Percentiles rank a stretch among this genome's conserved stretches.
Conservation (phyloP, 2,888 invertebrate species). For the Leptarthrus brevirostris region DNA sequence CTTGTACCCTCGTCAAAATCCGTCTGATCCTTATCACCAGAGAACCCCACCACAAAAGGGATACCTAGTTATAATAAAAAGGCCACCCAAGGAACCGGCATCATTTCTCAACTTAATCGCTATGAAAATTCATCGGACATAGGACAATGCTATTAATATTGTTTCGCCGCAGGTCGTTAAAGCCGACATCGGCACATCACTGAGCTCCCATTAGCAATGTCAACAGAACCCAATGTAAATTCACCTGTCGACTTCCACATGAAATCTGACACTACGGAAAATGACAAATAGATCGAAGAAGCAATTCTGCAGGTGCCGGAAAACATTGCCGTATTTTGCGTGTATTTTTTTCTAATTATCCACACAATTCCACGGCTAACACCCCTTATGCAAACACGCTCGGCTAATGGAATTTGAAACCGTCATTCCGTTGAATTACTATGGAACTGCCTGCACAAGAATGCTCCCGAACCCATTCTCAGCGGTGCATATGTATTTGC, state of each 20-base stretch:
- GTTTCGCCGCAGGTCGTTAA: too few relatives aligned
- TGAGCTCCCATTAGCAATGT: conserved; percentile 26
- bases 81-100: too few relatives aligned
- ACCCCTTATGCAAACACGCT: conserved; percentile 25
- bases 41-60: too few relatives aligned
- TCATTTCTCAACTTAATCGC: too few relatives aligned
- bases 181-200: background rate
- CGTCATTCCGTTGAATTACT: conserved; percentile 28
- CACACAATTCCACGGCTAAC: conserved; percentile 17
- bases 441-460: background rate
- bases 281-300: conserved; percentile 17
- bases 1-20: too few relatives aligned
- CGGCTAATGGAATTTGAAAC: conserved; percentile 47
- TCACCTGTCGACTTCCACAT: conserved; percentile 34
- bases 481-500: background rate
- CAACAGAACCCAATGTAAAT: conserved; percentile 9
- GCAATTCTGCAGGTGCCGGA: background rate
- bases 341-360: conserved; percentile 31
- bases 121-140: too few relatives aligned
- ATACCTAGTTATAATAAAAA: too few relatives aligned
- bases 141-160: too few relatives aligned
- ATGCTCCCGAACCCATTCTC: background rate
- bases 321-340: conserved; percentile 2
- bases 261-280: conserved; percentile 30
- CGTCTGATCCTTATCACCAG: too few relatives aligned